These are phyloP conservation scores for Tetragnatha versicolor DNA, from an alignment of 1,140 invertebrate genomes.

Conservation along the genomic window DNA sequence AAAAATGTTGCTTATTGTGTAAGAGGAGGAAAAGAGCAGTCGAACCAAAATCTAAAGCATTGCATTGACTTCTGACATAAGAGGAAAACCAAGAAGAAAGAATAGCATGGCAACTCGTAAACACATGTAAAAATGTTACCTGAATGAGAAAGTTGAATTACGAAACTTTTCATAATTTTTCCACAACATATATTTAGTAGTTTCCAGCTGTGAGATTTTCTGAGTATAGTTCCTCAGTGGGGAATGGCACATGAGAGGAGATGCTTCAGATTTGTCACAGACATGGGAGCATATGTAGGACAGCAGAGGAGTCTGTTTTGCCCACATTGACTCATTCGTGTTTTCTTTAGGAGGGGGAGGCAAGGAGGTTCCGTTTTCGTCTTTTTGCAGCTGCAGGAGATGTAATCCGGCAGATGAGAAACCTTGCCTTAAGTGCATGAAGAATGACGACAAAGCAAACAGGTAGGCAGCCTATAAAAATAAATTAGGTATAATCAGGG, in stretches of 20 bases:
- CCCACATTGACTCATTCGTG: background rate
- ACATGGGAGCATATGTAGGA: slow-evolving; percentile 12
- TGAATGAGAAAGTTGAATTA: background rate
- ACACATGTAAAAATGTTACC: background rate
- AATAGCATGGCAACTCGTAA: no score
- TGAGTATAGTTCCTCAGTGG: background rate
- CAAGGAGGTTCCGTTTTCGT: background rate
- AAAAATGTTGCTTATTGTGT: no score
- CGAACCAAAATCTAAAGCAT: no score
- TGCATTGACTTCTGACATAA: no score
- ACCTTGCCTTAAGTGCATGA: background rate
- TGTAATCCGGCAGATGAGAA: background rate
- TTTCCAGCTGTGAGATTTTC: background rate
- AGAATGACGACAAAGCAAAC: background rate
- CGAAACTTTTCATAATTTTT: slow-evolving; percentile 13
- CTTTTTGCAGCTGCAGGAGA: background rate
- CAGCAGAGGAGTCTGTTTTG: slow-evolving; percentile 16
- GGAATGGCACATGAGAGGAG: background rate
- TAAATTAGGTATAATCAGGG: no score
- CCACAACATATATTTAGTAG: background rate
- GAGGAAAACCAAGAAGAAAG: no score
- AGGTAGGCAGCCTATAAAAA: no score
- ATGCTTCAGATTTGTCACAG: background rate
- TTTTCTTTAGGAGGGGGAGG: background rate
- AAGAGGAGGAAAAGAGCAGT: no score